Conservation (phyloP, 2,888 invertebrate species). For the Platypus cylindrus region DNA sequence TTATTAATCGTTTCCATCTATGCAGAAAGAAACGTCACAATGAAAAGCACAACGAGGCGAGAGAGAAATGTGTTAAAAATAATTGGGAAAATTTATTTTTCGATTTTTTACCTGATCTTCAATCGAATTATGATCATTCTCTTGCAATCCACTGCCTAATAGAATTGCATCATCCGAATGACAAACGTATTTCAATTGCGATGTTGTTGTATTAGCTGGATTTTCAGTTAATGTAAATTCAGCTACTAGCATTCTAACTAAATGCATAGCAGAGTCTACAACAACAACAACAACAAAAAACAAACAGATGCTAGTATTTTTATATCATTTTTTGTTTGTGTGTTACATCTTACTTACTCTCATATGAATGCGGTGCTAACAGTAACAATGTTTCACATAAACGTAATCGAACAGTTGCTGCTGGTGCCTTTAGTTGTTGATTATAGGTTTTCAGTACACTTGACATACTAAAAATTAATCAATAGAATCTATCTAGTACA, state of each 20-base stretch:
- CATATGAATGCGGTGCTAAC: slow-evolving; percentile 67
- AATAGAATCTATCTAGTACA: slow-evolving; percentile 1
- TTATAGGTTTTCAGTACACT: slow-evolving; percentile 79
- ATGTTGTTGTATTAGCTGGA: slow-evolving; percentile 81
- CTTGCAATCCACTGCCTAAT: slow-evolving; percentile 88
- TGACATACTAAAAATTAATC: slow-evolving; percentile 52
- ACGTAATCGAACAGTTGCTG: slow-evolving; percentile 84
- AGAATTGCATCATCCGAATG: slow-evolving; percentile 85
- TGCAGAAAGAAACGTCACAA: too few species aligned
- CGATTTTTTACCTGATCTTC: slow-evolving; percentile 95
- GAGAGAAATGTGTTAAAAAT: too few species aligned
- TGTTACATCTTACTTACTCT: slow-evolving; percentile 40
- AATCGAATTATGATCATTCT: slow-evolving; percentile 90
- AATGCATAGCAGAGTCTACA: slow-evolving; percentile 66
- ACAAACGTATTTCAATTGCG: slow-evolving; percentile 67
- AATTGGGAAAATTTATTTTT: too few species aligned
- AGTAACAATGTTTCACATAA: slow-evolving; percentile 78
- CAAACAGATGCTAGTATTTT: neutral
- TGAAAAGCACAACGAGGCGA: too few species aligned
- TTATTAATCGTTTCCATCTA: slow-evolving; percentile 78
- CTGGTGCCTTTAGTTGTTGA: slow-evolving; percentile 84
- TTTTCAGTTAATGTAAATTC: slow-evolving; percentile 93
- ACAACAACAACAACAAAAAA: slow-evolving; percentile 5
- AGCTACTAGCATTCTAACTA: slow-evolving; percentile 82
- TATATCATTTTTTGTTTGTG: neutral